These are phyloP conservation scores for Caenorhabditis zanzibari DNA, from an alignment of 2,888 invertebrate genomes.

Conservation along the genomic window DNA sequence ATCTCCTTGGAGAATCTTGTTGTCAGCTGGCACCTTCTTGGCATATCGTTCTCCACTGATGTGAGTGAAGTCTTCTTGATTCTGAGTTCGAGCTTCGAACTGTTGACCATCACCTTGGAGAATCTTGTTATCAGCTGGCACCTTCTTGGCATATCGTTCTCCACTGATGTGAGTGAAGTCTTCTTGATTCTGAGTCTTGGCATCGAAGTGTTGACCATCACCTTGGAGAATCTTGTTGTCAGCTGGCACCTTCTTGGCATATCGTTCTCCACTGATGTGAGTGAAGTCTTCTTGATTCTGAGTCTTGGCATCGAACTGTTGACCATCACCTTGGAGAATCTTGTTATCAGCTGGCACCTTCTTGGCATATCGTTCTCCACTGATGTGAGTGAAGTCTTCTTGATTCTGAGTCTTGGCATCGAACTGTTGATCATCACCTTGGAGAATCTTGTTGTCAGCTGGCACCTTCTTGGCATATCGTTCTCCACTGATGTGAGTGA, in stretches of 20 bases:
- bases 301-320: constrained; percentile 16
- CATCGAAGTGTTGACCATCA: constrained; percentile 12
- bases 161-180: constrained; percentile 13
- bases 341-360: constrained; percentile 19
- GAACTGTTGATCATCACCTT: constrained; percentile 35
- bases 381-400: constrained; percentile 11
- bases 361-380: constrained; percentile 26
- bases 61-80: constrained; percentile 56
- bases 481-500: constrained; percentile 33
- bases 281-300: constrained; percentile 32
- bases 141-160: constrained; percentile 24
- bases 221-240: constrained; percentile 21
- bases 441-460: constrained; percentile 34
- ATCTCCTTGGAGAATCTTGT: constrained; percentile 48
- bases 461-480: constrained; percentile 37
- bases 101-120: constrained; percentile 28
- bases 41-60: constrained; percentile 43
- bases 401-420: constrained; percentile 31
- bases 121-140: constrained; percentile 28
- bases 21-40: constrained; percentile 35
- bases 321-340: constrained; percentile 21
- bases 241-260: constrained; percentile 19
- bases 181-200: constrained; percentile 12
- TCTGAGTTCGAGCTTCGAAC: constrained; percentile 35
- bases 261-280: constrained; percentile 13